Conservation (phyloP, 1,140 invertebrate species). For the Psilanteris sp. region DNA sequence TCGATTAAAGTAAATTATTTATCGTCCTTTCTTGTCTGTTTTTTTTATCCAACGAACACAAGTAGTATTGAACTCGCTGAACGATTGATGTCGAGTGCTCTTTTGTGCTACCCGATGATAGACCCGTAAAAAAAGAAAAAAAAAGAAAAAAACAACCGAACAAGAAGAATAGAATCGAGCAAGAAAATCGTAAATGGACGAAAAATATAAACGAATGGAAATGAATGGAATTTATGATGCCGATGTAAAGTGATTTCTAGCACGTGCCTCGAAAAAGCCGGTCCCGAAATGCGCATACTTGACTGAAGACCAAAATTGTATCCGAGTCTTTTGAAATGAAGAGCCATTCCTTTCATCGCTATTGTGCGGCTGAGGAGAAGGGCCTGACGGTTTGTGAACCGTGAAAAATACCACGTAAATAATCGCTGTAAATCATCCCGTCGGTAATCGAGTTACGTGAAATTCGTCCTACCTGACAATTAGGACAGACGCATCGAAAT, state of each 20-base stretch:
- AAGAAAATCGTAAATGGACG: slow-evolving; percentile 26
- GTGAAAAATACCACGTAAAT: slow-evolving; percentile 42
- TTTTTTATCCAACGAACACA: slow-evolving; percentile 6
- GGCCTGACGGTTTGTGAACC: slow-evolving; percentile 27
- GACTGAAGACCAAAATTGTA: slow-evolving; percentile 45
- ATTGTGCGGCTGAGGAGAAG: slow-evolving; percentile 18
- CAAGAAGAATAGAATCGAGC: too few species aligned
- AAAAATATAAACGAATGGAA: slow-evolving; percentile 43
- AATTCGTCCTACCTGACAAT: slow-evolving; percentile 49
- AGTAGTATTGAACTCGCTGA: slow-evolving; percentile 8
- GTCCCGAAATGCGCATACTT: slow-evolving; percentile 47
- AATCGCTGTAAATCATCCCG: slow-evolving; percentile 38
- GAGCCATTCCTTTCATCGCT: slow-evolving; percentile 41
- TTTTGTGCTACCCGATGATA: slow-evolving; percentile 30
- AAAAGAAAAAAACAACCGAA: slow-evolving; percentile 36
- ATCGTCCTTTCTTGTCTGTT: slow-evolving; percentile 9
- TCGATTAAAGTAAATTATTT: slow-evolving; percentile 28
- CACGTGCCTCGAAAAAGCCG: slow-evolving; percentile 51
- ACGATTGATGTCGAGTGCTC: slow-evolving; percentile 33
- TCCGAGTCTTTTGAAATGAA: slow-evolving; percentile 44
- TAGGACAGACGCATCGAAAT: slow-evolving; percentile 15
- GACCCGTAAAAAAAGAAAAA: slow-evolving; percentile 24
- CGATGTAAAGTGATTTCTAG: slow-evolving; percentile 58
- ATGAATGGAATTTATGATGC: slow-evolving; percentile 50
- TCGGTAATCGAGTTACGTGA: slow-evolving; percentile 45